Evolutionary conservation across 2,113 vertebrate genomes (phyloP).

Genomic region (Nycticebus coucang): DNA sequence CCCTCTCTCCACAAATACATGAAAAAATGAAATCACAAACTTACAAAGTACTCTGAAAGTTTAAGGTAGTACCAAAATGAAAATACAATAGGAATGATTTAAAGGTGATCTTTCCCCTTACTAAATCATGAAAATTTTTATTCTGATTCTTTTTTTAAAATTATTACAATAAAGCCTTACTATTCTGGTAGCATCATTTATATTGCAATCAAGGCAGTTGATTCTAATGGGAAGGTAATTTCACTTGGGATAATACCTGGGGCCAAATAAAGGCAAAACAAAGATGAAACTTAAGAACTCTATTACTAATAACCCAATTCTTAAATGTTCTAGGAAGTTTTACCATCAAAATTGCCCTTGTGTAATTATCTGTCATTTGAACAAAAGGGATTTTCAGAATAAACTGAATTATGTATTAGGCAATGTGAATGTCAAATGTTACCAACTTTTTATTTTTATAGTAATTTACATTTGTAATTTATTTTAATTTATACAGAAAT

Average conservation of each 20-base stretch:
- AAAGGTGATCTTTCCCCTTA: neutral
- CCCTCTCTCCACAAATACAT: neutral
- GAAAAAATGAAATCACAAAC: neutral
- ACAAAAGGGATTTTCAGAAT: constrained; percentile 33
- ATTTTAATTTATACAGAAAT: too few species aligned
- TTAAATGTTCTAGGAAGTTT: constrained; percentile 19
- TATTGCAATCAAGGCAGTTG: neutral
- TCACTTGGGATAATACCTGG: neutral
- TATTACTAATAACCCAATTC: constrained; percentile 13
- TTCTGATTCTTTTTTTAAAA: neutral
- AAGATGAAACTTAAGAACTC: neutral
- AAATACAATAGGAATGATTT: neutral
- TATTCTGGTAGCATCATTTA: constrained; percentile 30
- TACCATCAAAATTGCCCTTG: neutral
- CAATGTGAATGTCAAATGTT: neutral
- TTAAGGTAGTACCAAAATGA: constrained; percentile 11
- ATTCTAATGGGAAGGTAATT: neutral
- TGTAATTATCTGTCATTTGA: neutral
- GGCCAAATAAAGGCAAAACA: constrained; percentile 13
- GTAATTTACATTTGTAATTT: constrained; percentile 5
- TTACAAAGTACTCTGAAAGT: constrained; percentile 10
- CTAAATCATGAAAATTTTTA: neutral
- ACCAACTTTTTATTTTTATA: neutral
- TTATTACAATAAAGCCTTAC: neutral
- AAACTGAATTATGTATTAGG: constrained; percentile 22